Evolutionary conservation across 64 coral and sea anemone genomes (phyloP), one percentile per base, ranked within the genome.

Genomic region (Acropora tenuis): DNA sequence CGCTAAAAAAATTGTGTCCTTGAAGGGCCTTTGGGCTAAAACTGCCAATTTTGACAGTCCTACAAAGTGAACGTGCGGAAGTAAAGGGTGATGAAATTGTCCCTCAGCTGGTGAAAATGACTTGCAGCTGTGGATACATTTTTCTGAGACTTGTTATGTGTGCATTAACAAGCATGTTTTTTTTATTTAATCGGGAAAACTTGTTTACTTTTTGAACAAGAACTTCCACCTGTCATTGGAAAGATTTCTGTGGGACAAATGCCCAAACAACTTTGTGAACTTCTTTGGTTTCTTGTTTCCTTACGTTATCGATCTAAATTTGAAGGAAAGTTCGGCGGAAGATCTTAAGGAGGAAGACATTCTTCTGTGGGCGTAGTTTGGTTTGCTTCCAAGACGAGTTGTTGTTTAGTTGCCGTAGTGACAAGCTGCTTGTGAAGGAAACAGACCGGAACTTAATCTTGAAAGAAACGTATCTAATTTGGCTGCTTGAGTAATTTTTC

Each of bases 221-320:
- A 2, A n/a, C 45, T 55, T 3, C n/a, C 41, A 11, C 46, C 16
- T 49, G 43, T 84, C 65, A 47, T 4, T 16, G 15, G 8, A 69
- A 19, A 20, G 45, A 42, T 18, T 7, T 61, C 18, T 68, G 43
- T 13, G 2, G 11, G 48, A 47, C 8, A 1, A 5, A 48, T 84
- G 45, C 48, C 61, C 47, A 20, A 15, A 43, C 81, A 69, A 1
- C n/a, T 48, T 16, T 43, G 15, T 76, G 43, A 4, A 48, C 48
- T 48, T 68, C 43, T 84, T 84, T 84, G 44, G 5, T 9, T 48
- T 20, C 8, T 71, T 84, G 81, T 48, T 69, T 84, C 43, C 63
- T 69, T 66, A 46, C 43, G 16, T 0, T 47, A 12, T 63, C 13
- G 13, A 63, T 63, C 60, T 13, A 63, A 63, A 13, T 63, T 63